Conservation (phyloP, 2,113 vertebrate genomes). For the Sialia sialis region DNA sequence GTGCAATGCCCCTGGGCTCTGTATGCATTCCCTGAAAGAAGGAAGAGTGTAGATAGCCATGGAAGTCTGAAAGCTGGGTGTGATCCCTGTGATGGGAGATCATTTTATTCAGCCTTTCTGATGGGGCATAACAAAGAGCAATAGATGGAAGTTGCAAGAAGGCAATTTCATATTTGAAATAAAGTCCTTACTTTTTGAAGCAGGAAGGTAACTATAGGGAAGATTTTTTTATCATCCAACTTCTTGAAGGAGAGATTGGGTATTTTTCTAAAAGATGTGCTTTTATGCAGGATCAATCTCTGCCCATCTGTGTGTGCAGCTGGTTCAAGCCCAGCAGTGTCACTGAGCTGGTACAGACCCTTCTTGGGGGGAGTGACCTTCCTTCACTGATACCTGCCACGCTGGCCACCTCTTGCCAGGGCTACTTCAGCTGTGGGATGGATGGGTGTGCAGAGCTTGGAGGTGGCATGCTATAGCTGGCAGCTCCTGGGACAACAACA, state of each 20-base stretch:
- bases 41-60: not conserved
- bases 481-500: not conserved
- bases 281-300: not conserved
- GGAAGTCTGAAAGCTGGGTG: not conserved
- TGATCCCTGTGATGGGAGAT: not conserved
- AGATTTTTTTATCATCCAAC: not conserved
- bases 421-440: not conserved
- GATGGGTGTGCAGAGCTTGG: not conserved
- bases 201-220: not conserved
- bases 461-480: not conserved
- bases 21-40: not conserved
- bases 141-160: not conserved
- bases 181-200: not conserved
- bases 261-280: not conserved
- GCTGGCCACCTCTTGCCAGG: not conserved
- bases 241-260: not conserved
- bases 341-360: not conserved
- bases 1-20: not conserved
- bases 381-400: not conserved
- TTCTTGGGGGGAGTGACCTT: not conserved
- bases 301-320: not conserved
- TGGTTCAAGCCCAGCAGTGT: not conserved
- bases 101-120: fast-evolving
- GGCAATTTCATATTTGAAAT: not conserved
- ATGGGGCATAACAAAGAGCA: not conserved